Evolutionary conservation across 2,888 invertebrate species (phyloP).

Genomic region (Harpagoxenus sublaevis): DNA sequence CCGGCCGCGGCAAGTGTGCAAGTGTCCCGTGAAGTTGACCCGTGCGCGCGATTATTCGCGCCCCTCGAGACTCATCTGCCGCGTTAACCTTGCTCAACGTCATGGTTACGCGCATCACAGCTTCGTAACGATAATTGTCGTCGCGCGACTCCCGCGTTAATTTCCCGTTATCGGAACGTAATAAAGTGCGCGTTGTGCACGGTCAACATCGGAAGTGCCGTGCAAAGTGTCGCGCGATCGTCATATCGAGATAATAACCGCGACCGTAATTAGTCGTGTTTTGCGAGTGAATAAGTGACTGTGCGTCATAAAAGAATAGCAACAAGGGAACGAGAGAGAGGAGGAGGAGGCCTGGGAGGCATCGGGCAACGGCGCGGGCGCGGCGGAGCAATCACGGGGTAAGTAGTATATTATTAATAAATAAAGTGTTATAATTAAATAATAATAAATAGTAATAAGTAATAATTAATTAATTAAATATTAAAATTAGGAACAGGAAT

Average conservation of each 20-base stretch:
- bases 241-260: background rate
- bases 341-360: background rate
- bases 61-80: background rate
- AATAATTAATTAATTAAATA: background rate
- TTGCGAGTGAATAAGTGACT: background rate
- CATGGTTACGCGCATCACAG: background rate
- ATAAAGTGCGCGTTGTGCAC: background rate
- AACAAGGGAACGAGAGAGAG: background rate
- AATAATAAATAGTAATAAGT: no score
- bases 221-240: background rate
- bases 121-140: no score
- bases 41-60: no score
- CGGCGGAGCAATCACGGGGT: background rate
- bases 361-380: background rate
- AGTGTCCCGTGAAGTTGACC: background rate
- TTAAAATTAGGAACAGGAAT: no score
- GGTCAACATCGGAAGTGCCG: background rate
- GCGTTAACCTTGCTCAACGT: background rate
- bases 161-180: no score
- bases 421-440: background rate
- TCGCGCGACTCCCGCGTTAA: no score
- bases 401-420: background rate
- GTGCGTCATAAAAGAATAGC: background rate
- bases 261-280: background rate
- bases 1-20: no score